These are phyloP conservation scores for Apostichopus californicus DNA, from an alignment of 35 echinoderm and acorn worm species.

Conservation along the genomic window DNA sequence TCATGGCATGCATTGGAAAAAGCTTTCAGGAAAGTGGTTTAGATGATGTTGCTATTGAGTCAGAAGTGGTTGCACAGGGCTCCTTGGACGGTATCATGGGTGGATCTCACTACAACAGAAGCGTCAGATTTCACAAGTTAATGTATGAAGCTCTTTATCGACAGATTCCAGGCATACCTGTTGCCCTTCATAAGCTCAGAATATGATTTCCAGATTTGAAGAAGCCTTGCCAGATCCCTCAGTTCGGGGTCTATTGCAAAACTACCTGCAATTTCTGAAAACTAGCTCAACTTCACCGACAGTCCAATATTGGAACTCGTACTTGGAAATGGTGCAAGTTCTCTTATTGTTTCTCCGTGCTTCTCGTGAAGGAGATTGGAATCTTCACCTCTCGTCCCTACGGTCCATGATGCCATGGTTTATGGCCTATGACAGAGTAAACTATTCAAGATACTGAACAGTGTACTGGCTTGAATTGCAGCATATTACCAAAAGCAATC, in stretches of 20 bases:
- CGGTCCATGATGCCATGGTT: conserved; percentile 52
- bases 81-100: not conserved
- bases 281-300: not conserved
- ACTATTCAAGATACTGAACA: conserved; percentile 62
- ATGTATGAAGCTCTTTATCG: too few species aligned
- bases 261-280: not conserved
- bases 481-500: not conserved
- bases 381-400: conserved; percentile 28
- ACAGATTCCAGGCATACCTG: not conserved
- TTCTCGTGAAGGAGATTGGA: conserved; percentile 40
- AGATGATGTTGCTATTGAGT: conserved; percentile 11
- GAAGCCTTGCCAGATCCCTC: too few species aligned
- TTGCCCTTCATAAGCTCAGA: too few species aligned
- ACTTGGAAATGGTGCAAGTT: conserved; percentile 42
- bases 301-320: conserved; percentile 13
- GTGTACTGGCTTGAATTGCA: conserved; percentile 64
- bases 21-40: conserved; percentile 21
- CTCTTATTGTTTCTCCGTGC: conserved; percentile 16
- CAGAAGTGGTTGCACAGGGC: conserved; percentile 12
- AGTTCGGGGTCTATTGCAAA: too few species aligned
- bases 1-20: conserved; percentile 31
- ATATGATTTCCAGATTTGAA: too few species aligned
- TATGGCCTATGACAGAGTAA: conserved; percentile 53
- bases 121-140: not conserved
- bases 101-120: conserved; percentile 45